Base-by-base conservation (phyloP, 1,140 invertebrate genomes). In the Drosophila gunungcola region DNA sequence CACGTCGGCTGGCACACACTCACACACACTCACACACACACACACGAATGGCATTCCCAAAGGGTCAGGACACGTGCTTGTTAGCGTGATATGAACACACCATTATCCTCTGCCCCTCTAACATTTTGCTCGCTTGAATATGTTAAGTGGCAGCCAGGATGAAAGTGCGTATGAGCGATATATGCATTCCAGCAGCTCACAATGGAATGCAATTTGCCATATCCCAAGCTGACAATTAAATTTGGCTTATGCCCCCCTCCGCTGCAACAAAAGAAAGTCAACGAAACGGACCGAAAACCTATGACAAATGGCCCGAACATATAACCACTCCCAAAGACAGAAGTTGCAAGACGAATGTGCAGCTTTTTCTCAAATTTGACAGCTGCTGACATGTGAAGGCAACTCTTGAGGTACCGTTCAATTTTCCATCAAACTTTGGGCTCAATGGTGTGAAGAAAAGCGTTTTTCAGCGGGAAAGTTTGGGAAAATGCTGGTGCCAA, bases 141-240 rank as follows among this genome's bases (percentile, higher is more conserved):
- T 84, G 80, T 80, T 80, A 83, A 80, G 80, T 80, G 80, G 48
- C 53, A 55, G 63, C 27, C 46, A 49, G 70, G 49, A 73, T 46
- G 36, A 68, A 62, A 45, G 11, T 76, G 72, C 80, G 80, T 83
- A 85, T 84, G 80, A 72, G 61, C 76, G 63, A 84, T 83, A 79
- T 72, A 41, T 55, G 65, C 53, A 65, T 68, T 36, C 46, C 43
- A 57, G 51, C 32, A 41, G 52, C 57, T 48, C 64, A 49, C 64
- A 73, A 52, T 69, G 63, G 64, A 61, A 82, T 78, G 78, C 78
- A 77, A 81, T 80, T 70, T 55, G 61, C 38, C 45, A 64, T 43
- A 53, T 64, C 55, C 12, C 32, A 63, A 39, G 41, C 68, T 41
- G 32, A 52, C 52, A 72, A 72, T 72, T 72, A 72, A 70, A 49